Conservation (phyloP, 92 coral and sea anemone species). For the Porites evermanni region DNA sequence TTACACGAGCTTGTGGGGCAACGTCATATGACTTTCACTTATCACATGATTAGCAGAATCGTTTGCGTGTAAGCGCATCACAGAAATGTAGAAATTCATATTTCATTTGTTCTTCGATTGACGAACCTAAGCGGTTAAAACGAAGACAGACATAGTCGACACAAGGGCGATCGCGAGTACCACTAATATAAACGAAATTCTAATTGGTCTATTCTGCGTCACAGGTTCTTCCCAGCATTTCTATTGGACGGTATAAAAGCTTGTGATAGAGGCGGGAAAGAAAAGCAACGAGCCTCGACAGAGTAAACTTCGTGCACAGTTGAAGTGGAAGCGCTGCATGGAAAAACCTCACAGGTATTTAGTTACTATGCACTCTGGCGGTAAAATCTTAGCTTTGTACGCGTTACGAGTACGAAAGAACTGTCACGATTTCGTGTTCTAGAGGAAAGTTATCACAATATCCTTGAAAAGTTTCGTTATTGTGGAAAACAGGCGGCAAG, state of each 20-base stretch:
- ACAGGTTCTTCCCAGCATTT: conserved; percentile 53
- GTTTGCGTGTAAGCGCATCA: not conserved
- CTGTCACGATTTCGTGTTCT: too few relatives aligned
- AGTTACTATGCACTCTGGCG: not conserved
- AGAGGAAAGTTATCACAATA: not conserved
- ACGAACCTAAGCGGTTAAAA: too few relatives aligned
- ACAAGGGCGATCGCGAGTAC: not conserved
- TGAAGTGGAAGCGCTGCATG: conserved; percentile 22
- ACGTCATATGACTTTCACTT: not conserved
- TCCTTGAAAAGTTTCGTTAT: not conserved
- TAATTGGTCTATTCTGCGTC: conserved; percentile 58
- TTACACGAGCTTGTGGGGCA: not conserved
- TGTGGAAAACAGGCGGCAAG: not conserved
- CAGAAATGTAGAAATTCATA: too few relatives aligned
- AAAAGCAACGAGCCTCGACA: not conserved
- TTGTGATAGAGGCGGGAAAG: conserved; percentile 1
- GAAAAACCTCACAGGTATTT: conserved; percentile 48
- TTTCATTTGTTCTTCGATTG: too few relatives aligned
- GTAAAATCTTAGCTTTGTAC: not conserved
- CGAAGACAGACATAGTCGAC: too few relatives aligned
- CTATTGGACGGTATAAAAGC: conserved; percentile 39
- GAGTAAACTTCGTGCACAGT: not conserved
- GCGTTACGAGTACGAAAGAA: not conserved
- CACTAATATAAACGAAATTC: conserved; percentile 21
- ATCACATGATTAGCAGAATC: not conserved